A percentile compares a stretch with the other conserved stretches of the same genome.
Conservation (phyloP, 2,113 vertebrate genomes). For the Melanotaenia duboulayi region DNA sequence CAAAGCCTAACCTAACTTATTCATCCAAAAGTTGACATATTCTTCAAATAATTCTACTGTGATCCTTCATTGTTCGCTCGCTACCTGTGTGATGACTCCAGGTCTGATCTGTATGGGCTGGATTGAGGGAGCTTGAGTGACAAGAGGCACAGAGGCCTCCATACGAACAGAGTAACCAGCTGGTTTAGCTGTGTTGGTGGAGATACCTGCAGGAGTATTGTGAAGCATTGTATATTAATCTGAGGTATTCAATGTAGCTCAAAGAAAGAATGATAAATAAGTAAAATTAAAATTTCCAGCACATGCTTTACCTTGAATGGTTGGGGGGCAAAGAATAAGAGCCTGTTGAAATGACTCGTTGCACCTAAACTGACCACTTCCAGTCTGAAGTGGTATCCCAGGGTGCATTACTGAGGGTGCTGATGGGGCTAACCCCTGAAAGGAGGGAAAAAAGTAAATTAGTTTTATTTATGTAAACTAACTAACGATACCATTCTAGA, state of each 20-base stretch:
- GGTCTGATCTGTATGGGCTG: conserved; percentile 94
- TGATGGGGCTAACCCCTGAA: conserved; percentile 89
- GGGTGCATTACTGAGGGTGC: conserved; percentile 92
- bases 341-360: conserved; percentile 95
- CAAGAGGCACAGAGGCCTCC: conserved; percentile 91
- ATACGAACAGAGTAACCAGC: conserved; percentile 91
- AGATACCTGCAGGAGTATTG: conserved; percentile 85
- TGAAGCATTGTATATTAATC: conserved; percentile 1
- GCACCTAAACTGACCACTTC: conserved; percentile 93
- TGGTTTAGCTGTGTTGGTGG: conserved; percentile 89
- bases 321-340: conserved; percentile 93
- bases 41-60: neutral
- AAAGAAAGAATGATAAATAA: neutral
- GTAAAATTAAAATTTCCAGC: neutral
- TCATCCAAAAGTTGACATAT: neutral
- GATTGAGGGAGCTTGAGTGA: conserved; percentile 91
- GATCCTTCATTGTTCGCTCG: neutral
- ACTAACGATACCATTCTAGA: conserved; percentile 29
- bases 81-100: conserved; percentile 95
- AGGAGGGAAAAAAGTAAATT: neutral
- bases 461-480: conserved; percentile 9
- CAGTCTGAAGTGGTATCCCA: conserved; percentile 93
- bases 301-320: conserved; percentile 89
- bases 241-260: neutral
- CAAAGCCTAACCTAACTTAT: no score